phyloP scores from a whole-genome alignment of 1,140 invertebrate genomes.

The Dreissena rostriformis region DNA sequence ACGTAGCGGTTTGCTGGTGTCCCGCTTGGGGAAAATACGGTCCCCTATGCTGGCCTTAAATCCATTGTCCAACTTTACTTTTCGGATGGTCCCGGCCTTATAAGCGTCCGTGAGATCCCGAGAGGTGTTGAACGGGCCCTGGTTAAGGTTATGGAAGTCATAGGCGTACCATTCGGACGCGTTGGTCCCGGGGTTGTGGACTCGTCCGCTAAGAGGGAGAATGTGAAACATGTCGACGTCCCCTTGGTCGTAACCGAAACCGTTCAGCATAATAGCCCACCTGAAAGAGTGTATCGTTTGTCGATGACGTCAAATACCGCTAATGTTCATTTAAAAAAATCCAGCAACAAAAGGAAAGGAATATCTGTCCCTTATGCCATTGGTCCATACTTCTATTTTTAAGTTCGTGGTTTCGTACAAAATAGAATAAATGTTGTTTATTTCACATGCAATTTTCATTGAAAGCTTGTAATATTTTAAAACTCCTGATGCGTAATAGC shows the following conservation, averaged over 20 bases:
- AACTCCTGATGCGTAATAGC: no score
- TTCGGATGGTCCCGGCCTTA: conserved; percentile 16
- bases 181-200: conserved; percentile 45
- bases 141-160: conserved; percentile 48
- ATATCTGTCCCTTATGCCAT: no score
- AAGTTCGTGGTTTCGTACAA: no score
- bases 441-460: no score
- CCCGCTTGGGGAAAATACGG: conserved; percentile 41
- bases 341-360: no score
- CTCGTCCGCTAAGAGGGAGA: conserved; percentile 36
- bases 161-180: conserved; percentile 44
- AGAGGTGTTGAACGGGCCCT: conserved; percentile 31
- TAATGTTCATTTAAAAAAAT: no score
- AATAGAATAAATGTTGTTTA: no score
- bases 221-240: conserved; percentile 45
- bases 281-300: conserved; percentile 21
- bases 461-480: no score
- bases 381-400: no score
- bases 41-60: conserved; percentile 19
- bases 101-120: conserved; percentile 28
- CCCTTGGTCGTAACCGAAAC: conserved; percentile 2
- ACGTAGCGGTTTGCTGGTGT: conserved; percentile 8
- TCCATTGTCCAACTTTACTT: conserved; percentile 33
- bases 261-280: conserved; percentile 14
- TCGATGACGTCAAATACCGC: no score